Percentiles rank a stretch among this genome's conserved stretches.
Evolutionary conservation across 37 sponge, comb jelly and placozoan species (phyloP).

Genomic region (Beroe forskalii): DNA sequence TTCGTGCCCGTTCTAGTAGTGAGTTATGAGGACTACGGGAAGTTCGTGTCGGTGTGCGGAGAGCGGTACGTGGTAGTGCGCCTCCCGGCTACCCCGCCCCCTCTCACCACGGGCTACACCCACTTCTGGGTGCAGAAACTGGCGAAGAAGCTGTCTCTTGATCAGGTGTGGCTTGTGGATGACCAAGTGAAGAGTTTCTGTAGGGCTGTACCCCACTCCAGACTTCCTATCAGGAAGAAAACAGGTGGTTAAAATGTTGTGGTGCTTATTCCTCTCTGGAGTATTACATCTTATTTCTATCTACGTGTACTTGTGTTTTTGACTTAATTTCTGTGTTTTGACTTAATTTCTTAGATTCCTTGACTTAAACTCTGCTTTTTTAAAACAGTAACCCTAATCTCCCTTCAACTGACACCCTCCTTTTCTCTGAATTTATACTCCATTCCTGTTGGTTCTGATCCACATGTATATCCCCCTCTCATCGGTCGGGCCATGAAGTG

Average conservation of each 20-base stretch:
- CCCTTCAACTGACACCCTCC: too few species aligned
- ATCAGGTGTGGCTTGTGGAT: constrained; percentile 10
- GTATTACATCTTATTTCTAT: too few species aligned
- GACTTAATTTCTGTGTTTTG: too few species aligned
- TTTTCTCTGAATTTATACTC: too few species aligned
- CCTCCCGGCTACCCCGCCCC: background rate
- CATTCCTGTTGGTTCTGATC: too few species aligned
- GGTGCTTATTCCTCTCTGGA: too few species aligned
- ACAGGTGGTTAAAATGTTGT: background rate
- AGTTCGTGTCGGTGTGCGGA: background rate
- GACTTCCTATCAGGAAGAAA: background rate
- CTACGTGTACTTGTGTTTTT: too few species aligned
- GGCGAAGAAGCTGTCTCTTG: background rate
- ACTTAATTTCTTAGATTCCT: too few species aligned
- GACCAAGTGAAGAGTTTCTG: constrained; percentile 12
- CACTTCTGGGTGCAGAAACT: constrained; percentile 1
- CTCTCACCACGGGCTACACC: background rate
- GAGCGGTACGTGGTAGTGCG: background rate
- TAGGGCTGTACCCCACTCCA: background rate
- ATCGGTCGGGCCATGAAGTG: too few species aligned
- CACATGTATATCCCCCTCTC: too few species aligned
- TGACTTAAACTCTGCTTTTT: too few species aligned
- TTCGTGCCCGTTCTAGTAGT: constrained; percentile 15
- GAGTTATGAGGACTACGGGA: background rate
- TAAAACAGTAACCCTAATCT: too few species aligned